Evolutionary conservation across 2,113 vertebrate species (phyloP).

Genomic region (Indicator maculatus): DNA sequence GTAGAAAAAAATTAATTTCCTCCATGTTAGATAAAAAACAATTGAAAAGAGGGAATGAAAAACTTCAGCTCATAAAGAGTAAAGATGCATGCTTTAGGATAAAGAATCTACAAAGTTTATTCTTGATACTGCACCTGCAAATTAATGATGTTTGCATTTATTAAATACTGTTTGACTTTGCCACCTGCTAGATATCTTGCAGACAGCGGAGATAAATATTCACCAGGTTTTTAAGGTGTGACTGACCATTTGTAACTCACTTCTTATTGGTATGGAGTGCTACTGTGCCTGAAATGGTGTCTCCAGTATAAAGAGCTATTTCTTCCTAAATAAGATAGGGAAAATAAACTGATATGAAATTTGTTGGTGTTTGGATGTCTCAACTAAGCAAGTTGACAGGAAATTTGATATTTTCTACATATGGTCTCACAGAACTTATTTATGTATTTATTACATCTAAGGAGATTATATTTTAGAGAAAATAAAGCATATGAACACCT

Average conservation of each 20-base stretch:
- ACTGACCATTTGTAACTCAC: background rate
- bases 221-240: background rate
- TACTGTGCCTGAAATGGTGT: background rate
- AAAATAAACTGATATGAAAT: background rate
- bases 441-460: background rate
- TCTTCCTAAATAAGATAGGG: background rate
- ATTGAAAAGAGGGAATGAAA: background rate
- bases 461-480: background rate
- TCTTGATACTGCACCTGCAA: background rate
- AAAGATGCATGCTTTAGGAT: background rate
- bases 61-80: background rate
- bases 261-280: background rate
- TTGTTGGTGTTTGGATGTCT: background rate
- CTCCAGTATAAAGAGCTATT: background rate
- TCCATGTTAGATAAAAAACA: background rate
- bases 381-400: fast-evolving
- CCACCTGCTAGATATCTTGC: background rate
- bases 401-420: background rate
- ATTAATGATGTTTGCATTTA: background rate
- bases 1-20: background rate
- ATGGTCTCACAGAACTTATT: background rate
- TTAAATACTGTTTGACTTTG: background rate
- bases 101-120: background rate
- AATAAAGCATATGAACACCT: background rate
- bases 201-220: background rate